Base-by-base conservation (phyloP, 2,113 vertebrate genomes). In the Seriola quinqueradiata region DNA sequence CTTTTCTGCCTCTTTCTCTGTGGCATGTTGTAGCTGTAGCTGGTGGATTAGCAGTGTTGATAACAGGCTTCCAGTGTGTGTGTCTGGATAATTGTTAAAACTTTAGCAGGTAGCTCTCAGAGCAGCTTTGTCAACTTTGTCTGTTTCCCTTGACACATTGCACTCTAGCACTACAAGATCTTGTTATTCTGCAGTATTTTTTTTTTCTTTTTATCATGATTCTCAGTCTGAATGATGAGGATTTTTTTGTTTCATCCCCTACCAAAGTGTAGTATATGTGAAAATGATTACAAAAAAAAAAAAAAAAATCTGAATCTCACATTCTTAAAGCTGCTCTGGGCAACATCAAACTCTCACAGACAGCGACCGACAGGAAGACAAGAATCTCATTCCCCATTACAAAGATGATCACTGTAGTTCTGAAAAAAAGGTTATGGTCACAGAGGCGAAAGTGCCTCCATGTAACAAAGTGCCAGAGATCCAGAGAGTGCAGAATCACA, bases 71-170 rank as follows among this genome's bases (percentile, higher is more conserved):
- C 8, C 19, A 50, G 44, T 25, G 40, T 8, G 40, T 75, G 59
- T 82, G 65, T 74, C 52, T 46, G 19, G 48, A 46, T 75, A 44
- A 63, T 59, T 73, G 54, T 70, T 32, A 12, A 19, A 50, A 72
- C 63, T 38, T 60, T 48, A 38, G 10, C 12, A 75, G 73, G 32
- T 60, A 12, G n/a, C 23, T 64, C 50, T 75, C 70, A 11, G 2
- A 70, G 25, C 71, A 17, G 50, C 9, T 65, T 64, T 77, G 19
- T 64, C 44, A 52, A 19, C 4, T 38, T 68, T 32, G 38, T 68
- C 23, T 54, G 10, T 64, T 69, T 13, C 5, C 59, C 28, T 61
- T 58, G 52, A 66, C 40, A 65, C 40, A n/a, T 70, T 66, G 40
- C 52, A 67, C 32, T 16, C 54, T 7, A 12, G 36, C 44, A 28